phyloP scores from a whole-genome alignment of 2,888 invertebrate genomes.

The Amblyjoppa fuscipennis region DNA sequence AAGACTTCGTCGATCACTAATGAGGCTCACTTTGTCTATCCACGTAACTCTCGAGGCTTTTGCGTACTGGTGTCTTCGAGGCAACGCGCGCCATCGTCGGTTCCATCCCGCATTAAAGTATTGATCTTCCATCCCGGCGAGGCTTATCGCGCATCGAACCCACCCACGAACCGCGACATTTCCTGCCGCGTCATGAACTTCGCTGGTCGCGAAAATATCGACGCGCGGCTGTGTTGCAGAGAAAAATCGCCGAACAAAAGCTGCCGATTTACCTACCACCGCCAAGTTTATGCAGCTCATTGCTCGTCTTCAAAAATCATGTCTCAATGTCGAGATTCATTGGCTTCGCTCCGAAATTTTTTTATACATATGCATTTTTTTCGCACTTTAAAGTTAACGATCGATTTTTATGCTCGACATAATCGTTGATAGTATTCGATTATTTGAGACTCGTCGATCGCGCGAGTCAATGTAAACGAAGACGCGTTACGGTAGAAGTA shows the following conservation, averaged over 20 bases:
- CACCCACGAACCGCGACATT: conserved; percentile 63
- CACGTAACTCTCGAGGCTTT: conserved; percentile 64
- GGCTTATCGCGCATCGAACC: conserved; percentile 69
- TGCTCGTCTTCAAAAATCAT: not conserved
- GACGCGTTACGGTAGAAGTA: not conserved
- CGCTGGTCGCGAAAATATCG: conserved; percentile 52
- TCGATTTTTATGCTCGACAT: not conserved
- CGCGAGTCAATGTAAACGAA: not conserved
- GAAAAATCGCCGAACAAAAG: conserved; percentile 1
- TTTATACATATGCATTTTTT: not conserved
- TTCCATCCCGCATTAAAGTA: conserved; percentile 76
- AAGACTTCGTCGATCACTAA: conserved; percentile 37
- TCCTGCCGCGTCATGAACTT: conserved; percentile 30
- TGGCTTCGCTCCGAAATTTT: not conserved
- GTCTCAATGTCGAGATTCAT: not conserved
- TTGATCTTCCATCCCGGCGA: conserved; percentile 74
- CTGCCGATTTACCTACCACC: conserved; percentile 11
- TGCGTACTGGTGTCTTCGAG: conserved; percentile 65
- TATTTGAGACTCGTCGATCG: not conserved
- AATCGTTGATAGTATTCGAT: not conserved
- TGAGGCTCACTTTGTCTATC: conserved; percentile 52
- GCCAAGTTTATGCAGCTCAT: not conserved
- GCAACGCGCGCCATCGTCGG: conserved; percentile 75
- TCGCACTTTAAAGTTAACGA: not conserved
- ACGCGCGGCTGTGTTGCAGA: not conserved